Percentiles rank a stretch among this genome's conserved stretches.
Conservation (phyloP, 2,888 invertebrate species). For the Phalangium opilio region DNA sequence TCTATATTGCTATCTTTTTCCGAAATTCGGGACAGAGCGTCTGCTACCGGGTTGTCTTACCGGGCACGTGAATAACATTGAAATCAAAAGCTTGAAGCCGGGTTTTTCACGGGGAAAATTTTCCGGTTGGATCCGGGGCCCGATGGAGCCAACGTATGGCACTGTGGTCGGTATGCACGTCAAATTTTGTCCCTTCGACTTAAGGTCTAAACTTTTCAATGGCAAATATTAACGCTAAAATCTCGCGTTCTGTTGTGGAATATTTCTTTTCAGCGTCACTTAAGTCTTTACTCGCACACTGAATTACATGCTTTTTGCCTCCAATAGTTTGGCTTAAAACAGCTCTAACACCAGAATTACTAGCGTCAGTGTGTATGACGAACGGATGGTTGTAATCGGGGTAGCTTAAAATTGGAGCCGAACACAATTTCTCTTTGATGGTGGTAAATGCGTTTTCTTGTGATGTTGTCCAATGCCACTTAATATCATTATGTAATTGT, state of each 20-base stretch:
- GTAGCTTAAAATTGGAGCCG: conserved; percentile 18
- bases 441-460: conserved; percentile 6
- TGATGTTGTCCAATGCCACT: conserved; percentile 5
- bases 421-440: conserved; percentile 6
- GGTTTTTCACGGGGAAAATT: conserved; percentile 33
- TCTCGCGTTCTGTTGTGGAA: conserved; percentile 32
- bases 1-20: not conserved
- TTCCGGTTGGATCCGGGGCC: conserved; percentile 29
- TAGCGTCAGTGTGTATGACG: conserved; percentile 22
- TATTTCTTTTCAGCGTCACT: conserved; percentile 24
- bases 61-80: no score
- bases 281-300: conserved; percentile 16
- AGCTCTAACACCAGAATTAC: conserved; percentile 21
- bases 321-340: conserved; percentile 20
- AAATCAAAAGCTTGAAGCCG: conserved; percentile 30
- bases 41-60: conserved; percentile 30
- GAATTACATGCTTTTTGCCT: conserved; percentile 16
- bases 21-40: conserved; percentile 27
- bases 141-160: conserved; percentile 34
- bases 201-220: conserved; percentile 31
- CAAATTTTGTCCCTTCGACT: conserved; percentile 28
- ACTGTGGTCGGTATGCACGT: conserved; percentile 33
- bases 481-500: conserved; percentile 5
- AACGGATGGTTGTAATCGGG: conserved; percentile 15
- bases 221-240: conserved; percentile 27